Evolutionary conservation across 2,888 invertebrate species (phyloP).

Genomic region (Ametastegia equiseti): DNA sequence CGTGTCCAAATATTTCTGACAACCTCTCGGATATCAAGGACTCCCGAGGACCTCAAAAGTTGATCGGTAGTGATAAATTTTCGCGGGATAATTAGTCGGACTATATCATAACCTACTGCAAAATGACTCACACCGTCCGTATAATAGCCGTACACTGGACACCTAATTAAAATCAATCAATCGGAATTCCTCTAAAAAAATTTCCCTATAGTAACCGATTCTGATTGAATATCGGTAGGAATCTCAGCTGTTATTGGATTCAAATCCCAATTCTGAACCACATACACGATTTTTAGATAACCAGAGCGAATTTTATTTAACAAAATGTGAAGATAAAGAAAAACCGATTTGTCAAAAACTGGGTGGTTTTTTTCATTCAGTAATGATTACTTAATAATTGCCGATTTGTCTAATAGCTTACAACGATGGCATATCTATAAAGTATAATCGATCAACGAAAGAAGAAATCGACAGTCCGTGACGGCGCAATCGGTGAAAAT

Average conservation of each 20-base stretch:
- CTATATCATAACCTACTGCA: background rate
- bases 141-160: background rate
- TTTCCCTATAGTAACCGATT: no score
- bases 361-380: no score
- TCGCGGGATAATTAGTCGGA: background rate
- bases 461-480: slow-evolving; percentile 2
- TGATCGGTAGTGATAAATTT: background rate
- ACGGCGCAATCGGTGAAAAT: slow-evolving; percentile 27
- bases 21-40: background rate
- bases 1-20: background rate
- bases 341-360: no score
- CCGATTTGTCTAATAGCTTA: background rate
- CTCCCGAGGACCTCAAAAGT: background rate
- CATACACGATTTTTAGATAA: no score
- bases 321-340: no score
- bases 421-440: background rate
- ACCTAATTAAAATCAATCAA: background rate
- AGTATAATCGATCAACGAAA: background rate
- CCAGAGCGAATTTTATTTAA: no score
- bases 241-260: no score
- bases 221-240: no score
- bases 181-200: background rate
- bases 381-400: background rate
- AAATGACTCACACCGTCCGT: background rate
- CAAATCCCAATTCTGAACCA: no score